Evolutionary conservation across 2,113 vertebrate genomes (phyloP).

Genomic region (Macrotis lagotis): DNA sequence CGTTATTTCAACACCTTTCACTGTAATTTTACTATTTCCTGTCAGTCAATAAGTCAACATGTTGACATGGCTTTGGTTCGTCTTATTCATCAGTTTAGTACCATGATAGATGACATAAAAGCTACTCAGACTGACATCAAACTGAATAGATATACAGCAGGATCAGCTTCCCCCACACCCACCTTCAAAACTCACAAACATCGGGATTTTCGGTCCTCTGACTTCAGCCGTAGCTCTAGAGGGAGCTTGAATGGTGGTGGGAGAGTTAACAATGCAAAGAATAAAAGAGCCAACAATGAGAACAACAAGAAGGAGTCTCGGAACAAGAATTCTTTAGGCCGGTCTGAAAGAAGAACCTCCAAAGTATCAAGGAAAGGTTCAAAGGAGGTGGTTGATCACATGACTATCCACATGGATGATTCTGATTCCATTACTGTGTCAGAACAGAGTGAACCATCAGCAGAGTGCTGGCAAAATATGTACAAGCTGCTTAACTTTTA

Average conservation of each 20-base stretch:
- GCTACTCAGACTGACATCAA: constrained; percentile 99
- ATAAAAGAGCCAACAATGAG: constrained; percentile 87
- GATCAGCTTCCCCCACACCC: constrained; percentile 95
- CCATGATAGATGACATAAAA: constrained; percentile 98
- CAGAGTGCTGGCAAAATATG: constrained; percentile 99
- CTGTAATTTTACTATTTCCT: constrained; percentile 97
- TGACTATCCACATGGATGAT: constrained; percentile 97
- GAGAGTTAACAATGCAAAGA: constrained; percentile 91
- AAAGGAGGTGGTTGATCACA: constrained; percentile 96
- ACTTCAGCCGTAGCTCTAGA: constrained; percentile 96
- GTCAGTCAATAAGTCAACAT: constrained; percentile 98
- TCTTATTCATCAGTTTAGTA: constrained; percentile 99
- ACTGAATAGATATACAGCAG: constrained; percentile 97
- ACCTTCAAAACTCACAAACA: constrained; percentile 96
- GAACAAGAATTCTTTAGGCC: constrained; percentile 91
- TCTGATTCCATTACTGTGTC: constrained; percentile 99
- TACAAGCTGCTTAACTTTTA: constrained; percentile 99
- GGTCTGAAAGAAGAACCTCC: constrained; percentile 94
- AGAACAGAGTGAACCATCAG: constrained; percentile 98
- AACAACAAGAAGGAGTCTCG: constrained; percentile 91
- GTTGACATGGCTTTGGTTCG: constrained; percentile 99
- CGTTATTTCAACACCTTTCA: constrained; percentile 97
- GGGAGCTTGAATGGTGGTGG: constrained; percentile 93
- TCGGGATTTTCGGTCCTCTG: constrained; percentile 94
- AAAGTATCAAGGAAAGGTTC: constrained; percentile 97